Percentiles rank a stretch among this genome's conserved stretches.
phyloP scores from a whole-genome alignment of 2,888 invertebrate species.

The Tricholauxania praeusta region DNA sequence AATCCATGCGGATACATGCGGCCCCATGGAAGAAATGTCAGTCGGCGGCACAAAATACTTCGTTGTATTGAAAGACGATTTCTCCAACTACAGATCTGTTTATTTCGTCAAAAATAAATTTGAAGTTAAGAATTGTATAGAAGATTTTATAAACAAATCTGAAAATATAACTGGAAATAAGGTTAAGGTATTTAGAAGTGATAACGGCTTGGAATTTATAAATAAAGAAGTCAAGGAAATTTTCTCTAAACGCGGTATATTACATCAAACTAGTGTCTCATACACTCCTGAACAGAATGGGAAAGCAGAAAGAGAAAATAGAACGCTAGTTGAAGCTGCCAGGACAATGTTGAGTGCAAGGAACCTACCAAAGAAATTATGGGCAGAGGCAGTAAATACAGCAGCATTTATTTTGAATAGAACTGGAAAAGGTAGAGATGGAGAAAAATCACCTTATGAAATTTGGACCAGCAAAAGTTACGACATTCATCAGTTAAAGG shows the following conservation, averaged over 20 bases:
- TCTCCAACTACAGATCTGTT: slow-evolving; percentile 44
- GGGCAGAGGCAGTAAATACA: slow-evolving; percentile 63
- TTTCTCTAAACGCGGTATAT: slow-evolving; percentile 48
- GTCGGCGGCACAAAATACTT: too few species aligned
- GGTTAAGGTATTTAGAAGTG: slow-evolving; percentile 49
- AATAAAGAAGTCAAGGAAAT: slow-evolving; percentile 48
- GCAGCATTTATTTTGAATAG: slow-evolving; percentile 60
- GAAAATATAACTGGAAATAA: slow-evolving; percentile 47
- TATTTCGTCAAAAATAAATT: slow-evolving; percentile 44
- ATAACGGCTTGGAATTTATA: slow-evolving; percentile 53
- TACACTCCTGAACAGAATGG: slow-evolving; percentile 61
- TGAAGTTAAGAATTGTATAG: too few species aligned
- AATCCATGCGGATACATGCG: too few species aligned
- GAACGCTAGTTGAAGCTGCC: slow-evolving; percentile 58
- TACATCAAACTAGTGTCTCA: too few species aligned
- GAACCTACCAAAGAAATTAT: slow-evolving; percentile 51
- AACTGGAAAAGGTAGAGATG: slow-evolving; percentile 47
- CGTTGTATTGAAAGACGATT: too few species aligned
- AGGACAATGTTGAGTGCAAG: slow-evolving; percentile 47
- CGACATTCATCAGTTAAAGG: slow-evolving; percentile 40
- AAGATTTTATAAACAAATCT: slow-evolving; percentile 37
- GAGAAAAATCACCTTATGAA: slow-evolving; percentile 53
- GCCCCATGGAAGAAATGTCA: too few species aligned
- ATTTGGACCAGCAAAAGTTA: slow-evolving; percentile 44
- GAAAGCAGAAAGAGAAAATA: slow-evolving; percentile 57